These are phyloP conservation scores for Galbula dea DNA, from an alignment of 2,113 vertebrate genomes.

Conservation along the genomic window DNA sequence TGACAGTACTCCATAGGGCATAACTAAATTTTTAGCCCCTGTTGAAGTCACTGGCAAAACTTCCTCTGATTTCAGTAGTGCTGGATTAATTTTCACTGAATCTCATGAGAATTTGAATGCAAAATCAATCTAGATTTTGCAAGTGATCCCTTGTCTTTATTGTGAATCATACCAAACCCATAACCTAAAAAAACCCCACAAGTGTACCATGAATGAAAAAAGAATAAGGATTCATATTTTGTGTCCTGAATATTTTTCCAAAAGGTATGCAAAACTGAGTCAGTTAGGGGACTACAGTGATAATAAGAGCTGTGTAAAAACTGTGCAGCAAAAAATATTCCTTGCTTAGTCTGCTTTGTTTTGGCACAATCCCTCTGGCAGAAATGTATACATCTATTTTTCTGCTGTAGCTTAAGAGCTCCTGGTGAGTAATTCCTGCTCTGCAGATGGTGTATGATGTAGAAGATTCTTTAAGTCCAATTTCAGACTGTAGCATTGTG, in stretches of 20 bases:
- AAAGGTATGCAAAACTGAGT: neutral
- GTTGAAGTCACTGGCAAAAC: constrained; percentile 4
- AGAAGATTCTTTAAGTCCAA: constrained; percentile 23
- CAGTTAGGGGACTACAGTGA: neutral
- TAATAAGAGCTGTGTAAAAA: neutral
- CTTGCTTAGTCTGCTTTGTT: neutral
- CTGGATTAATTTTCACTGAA: constrained; percentile 4
- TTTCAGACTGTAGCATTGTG: neutral
- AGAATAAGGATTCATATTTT: neutral
- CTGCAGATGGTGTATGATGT: constrained; percentile 6
- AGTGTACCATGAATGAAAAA: neutral
- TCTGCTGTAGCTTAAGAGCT: neutral
- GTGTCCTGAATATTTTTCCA: neutral
- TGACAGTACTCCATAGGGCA: neutral
- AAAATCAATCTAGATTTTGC: neutral
- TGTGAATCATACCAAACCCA: neutral
- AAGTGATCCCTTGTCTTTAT: neutral
- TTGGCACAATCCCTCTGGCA: neutral
- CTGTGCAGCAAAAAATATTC: neutral
- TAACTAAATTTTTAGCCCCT: constrained; percentile 5
- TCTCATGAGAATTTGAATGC: neutral
- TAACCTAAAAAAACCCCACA: neutral
- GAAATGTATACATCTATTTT: neutral
- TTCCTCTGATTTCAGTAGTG: neutral
- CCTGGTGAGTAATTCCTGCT: constrained; percentile 25